These are phyloP conservation scores for Mycteria americana DNA, from an alignment of 2,797 vertebrate species.

Conservation along the genomic window DNA sequence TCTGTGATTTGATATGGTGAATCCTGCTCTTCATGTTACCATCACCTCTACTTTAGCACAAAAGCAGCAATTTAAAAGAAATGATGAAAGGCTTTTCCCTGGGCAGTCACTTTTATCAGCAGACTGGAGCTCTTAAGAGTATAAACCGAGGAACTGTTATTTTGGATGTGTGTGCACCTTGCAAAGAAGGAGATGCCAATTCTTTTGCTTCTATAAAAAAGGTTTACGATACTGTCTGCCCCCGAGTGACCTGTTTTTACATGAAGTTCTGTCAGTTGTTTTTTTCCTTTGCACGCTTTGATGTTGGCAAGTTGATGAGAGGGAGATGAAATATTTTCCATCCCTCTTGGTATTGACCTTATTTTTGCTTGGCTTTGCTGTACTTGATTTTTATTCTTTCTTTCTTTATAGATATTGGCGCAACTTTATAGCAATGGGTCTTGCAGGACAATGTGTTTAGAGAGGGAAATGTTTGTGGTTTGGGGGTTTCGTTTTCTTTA, in stretches of 20 bases:
- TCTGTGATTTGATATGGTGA: not conserved
- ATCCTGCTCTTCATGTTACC: not conserved
- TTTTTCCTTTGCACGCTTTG: not conserved
- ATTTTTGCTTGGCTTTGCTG: not conserved
- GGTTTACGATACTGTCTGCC: not conserved
- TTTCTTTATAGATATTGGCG: not conserved
- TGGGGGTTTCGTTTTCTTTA: not conserved
- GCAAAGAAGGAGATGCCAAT: not conserved
- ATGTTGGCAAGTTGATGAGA: not conserved
- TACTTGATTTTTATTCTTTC: not conserved
- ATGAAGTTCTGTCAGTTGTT: not conserved
- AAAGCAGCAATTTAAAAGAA: not conserved
- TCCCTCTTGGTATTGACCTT: not conserved
- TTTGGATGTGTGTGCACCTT: not conserved
- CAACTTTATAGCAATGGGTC: not conserved
- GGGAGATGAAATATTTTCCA: not conserved
- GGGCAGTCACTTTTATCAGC: not conserved
- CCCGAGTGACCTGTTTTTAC: not conserved
- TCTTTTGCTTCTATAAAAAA: not conserved
- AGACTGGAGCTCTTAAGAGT: not conserved
- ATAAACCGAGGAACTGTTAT: not conserved
- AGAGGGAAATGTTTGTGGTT: not conserved
- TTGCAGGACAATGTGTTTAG: not conserved
- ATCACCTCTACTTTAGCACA: not conserved
- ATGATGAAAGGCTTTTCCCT: not conserved